Evolutionary conservation across 92 coral and sea anemone genomes (phyloP).

Genomic region (Palythoa grandiflora): DNA sequence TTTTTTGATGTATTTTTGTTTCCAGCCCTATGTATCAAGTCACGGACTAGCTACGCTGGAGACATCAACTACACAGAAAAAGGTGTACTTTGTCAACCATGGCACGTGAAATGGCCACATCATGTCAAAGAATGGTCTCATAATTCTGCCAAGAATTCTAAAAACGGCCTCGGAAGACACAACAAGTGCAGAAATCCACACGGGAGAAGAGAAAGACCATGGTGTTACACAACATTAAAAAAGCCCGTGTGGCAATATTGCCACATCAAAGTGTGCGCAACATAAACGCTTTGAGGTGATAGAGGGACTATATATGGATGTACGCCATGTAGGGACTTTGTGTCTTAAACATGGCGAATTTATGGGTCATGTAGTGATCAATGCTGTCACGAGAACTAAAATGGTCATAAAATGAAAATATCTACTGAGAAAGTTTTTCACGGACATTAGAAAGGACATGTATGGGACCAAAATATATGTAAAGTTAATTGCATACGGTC

Average conservation of each 20-base stretch:
- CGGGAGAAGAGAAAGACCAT: slow-evolving; percentile 86
- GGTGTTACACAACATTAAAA: slow-evolving; percentile 94
- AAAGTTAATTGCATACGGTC: not conserved
- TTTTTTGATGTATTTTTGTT: not conserved
- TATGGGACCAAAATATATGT: not conserved
- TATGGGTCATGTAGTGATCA: not conserved
- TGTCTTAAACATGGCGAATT: slow-evolving; percentile 20
- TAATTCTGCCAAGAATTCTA: slow-evolving; percentile 48
- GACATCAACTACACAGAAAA: slow-evolving; percentile 83
- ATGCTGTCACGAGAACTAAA: not conserved
- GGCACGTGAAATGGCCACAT: slow-evolving; percentile 96
- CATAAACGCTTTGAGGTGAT: not conserved
- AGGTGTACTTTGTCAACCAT: slow-evolving; percentile 92
- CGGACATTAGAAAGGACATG: not conserved
- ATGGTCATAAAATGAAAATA: not conserved
- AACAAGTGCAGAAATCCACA: slow-evolving; percentile 93
- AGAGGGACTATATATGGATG: not conserved
- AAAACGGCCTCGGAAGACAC: slow-evolving; percentile 83
- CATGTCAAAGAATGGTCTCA: slow-evolving; percentile 62
- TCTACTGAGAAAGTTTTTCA: not conserved
- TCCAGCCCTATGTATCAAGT: slow-evolving; percentile 49
- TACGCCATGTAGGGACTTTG: not conserved
- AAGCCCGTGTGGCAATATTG: slow-evolving; percentile 93
- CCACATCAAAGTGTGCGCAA: slow-evolving; percentile 78
- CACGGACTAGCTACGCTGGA: slow-evolving; percentile 70